These are phyloP conservation scores for Salvelinus fontinalis DNA, from an alignment of 2,113 vertebrate genomes.

Conservation along the genomic window DNA sequence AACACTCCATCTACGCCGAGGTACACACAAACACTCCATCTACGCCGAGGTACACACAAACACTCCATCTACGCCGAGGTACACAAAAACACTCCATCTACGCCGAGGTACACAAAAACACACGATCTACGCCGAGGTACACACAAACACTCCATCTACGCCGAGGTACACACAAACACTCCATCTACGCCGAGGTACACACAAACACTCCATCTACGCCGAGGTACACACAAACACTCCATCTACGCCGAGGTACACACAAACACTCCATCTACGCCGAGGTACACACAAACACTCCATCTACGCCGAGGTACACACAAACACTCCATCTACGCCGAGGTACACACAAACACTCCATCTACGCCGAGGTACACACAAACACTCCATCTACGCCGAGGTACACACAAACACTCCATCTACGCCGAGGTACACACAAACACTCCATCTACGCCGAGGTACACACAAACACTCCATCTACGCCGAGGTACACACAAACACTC, in stretches of 20 bases:
- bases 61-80: slow-evolving; percentile 79
- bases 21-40: slow-evolving; percentile 68
- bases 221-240: slow-evolving; percentile 52
- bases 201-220: slow-evolving; percentile 77
- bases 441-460: slow-evolving; percentile 79
- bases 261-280: slow-evolving; percentile 78
- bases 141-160: slow-evolving; percentile 77
- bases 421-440: slow-evolving; percentile 50
- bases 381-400: slow-evolving; percentile 79
- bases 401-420: slow-evolving; percentile 75
- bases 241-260: slow-evolving; percentile 77
- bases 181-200: slow-evolving; percentile 79
- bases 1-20: slow-evolving; percentile 78
- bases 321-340: slow-evolving; percentile 79
- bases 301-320: slow-evolving; percentile 67
- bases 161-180: slow-evolving; percentile 38
- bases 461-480: slow-evolving; percentile 77
- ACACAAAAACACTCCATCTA: slow-evolving; percentile 75
- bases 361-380: slow-evolving; percentile 60
- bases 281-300: slow-evolving; percentile 69
- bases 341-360: slow-evolving; percentile 73
- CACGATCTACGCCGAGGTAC: slow-evolving; percentile 81
- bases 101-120: slow-evolving; percentile 50
- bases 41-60: slow-evolving; percentile 67
- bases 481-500: slow-evolving; percentile 52